Evolutionary conservation across 2,113 vertebrate species (phyloP), one percentile per base, ranked within the genome.

Genomic region (Notarius lentiginosus): DNA sequence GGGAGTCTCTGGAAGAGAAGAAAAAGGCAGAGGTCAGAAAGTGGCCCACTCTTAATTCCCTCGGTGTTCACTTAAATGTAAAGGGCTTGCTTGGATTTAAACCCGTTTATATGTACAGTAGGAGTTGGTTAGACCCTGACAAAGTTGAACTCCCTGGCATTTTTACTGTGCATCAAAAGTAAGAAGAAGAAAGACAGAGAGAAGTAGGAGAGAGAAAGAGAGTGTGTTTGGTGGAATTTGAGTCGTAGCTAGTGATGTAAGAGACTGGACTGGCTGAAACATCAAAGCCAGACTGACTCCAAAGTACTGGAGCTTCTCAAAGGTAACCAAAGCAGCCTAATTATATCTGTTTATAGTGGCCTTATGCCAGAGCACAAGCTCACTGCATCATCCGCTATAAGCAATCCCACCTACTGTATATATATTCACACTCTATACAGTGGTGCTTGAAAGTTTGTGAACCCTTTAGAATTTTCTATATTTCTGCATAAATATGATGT

Each of bases 311-410:
- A 68, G 73, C 79, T 85, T 80, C 73, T 68, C 79, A 85, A 86
- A 85, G 63, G 63, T 87, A 58, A 81, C 82, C 65, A 86, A 68
- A 83, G 72, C 56, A 49, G 66, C 24, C 86, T 73, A 87, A 87
- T 87, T 79, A 88, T 86, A 83, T 47, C 79, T 83, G 83, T 89
- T 89, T 89, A 85, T 81, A 53, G 34, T 79, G 84, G 83, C 84
- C 2, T 51, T 24, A 55, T 18, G 83, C 83, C 86, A 87, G 84
- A 87, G 66, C 84, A 34, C 75, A 70, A 34, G 51, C 49, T 49
- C 73, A 61, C 20, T 68, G 27, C 81, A 63, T 61, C 53, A 65
- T 47, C n/a, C 61, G 24, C 66, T 75, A 80, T 82, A 88, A 82
- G 66, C 30, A 51, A n/a, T 49, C 79, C 73, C 55, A 60, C 47